These are phyloP conservation scores for Erinaceus europaeus DNA, from an alignment of 2,113 vertebrate species.

Conservation along the genomic window DNA sequence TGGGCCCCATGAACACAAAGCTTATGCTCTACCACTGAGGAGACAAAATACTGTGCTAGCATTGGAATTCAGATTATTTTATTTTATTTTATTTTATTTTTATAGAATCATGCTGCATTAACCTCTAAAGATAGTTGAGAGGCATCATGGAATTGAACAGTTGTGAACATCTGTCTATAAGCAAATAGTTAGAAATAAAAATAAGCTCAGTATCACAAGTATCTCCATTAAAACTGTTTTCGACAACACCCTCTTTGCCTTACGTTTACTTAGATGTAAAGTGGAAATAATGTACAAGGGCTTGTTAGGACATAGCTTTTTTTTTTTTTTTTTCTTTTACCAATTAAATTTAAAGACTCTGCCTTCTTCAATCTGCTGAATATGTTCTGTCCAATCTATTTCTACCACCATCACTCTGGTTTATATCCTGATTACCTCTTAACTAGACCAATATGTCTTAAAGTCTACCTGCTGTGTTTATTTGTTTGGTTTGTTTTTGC, in stretches of 20 bases:
- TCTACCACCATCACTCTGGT: neutral
- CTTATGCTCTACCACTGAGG: neutral
- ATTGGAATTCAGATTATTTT: neutral
- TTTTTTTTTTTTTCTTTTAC: slow-evolving; percentile 18
- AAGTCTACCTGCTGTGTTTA: neutral
- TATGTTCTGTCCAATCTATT: neutral
- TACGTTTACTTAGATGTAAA: slow-evolving; percentile 17
- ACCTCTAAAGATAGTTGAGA: neutral
- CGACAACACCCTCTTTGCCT: neutral
- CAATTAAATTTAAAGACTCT: slow-evolving; percentile 11
- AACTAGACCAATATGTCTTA: slow-evolving; percentile 5
- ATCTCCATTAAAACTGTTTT: slow-evolving; percentile 5
- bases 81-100: slow-evolving; percentile 12
- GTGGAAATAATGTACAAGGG: slow-evolving; percentile 2
- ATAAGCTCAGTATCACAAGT: neutral
- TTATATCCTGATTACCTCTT: neutral
- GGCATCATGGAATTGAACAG: neutral
- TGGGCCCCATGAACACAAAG: no score
- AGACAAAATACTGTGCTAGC: neutral
- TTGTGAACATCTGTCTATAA: neutral
- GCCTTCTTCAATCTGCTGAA: slow-evolving; percentile 14
- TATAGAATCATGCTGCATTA: neutral
- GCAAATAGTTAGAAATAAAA: neutral
- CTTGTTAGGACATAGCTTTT: neutral
- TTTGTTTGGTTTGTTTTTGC: no score